Conservation (phyloP, 2,797 vertebrate genomes). For the Mycteria americana region DNA sequence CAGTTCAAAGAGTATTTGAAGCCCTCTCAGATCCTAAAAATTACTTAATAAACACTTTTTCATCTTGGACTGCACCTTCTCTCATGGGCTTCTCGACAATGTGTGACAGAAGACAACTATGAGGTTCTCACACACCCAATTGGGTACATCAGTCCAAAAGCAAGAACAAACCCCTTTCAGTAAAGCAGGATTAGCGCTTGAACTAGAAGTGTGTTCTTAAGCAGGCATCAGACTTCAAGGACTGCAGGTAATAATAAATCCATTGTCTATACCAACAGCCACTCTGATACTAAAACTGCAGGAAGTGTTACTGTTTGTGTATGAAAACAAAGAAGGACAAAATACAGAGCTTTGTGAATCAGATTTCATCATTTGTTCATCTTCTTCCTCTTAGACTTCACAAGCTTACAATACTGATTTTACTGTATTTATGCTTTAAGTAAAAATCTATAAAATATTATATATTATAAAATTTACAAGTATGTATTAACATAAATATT, state of each 20-base stretch:
- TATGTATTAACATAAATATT: background rate
- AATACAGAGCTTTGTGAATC: background rate
- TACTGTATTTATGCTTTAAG: background rate
- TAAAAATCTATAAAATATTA: background rate
- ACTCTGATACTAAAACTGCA: background rate
- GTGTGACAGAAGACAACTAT: background rate
- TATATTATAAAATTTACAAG: background rate
- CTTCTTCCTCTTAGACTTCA: background rate
- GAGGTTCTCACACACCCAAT: background rate
- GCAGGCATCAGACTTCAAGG: background rate
- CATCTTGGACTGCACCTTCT: background rate
- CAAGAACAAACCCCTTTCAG: background rate
- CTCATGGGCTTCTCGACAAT: background rate
- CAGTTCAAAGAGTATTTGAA: background rate
- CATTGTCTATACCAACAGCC: background rate
- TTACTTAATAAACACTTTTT: background rate
- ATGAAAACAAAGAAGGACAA: background rate
- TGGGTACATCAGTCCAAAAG: fast-evolving
- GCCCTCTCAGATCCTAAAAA: background rate
- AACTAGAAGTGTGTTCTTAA: background rate
- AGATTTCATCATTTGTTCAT: background rate
- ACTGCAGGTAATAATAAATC: background rate
- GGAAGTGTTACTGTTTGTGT: background rate
- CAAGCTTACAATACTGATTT: background rate
- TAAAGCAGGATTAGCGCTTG: background rate